phyloP scores from a whole-genome alignment of 2,797 vertebrate species.

The Sphaeramia orbicularis region DNA sequence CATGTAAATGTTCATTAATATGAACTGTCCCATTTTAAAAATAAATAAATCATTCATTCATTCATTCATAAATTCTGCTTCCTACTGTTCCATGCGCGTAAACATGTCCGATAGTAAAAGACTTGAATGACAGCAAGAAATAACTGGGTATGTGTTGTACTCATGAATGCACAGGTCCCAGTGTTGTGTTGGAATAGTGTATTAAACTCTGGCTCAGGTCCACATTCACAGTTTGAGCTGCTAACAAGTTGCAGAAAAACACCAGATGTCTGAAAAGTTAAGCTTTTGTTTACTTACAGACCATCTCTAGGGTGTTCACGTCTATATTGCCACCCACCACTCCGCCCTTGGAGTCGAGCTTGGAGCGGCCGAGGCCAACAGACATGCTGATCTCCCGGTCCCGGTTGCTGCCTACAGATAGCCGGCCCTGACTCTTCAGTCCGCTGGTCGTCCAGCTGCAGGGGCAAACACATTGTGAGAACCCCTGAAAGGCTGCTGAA shows the following conservation, averaged over 20 bases:
- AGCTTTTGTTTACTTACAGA: conserved; percentile 90
- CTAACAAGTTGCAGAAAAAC: conserved; percentile 46
- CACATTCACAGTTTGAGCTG: conserved; percentile 18
- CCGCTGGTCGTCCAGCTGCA: conserved; percentile 98
- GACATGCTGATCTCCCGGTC: conserved; percentile 99
- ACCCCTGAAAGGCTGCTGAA: conserved; percentile 39
- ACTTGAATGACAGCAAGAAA: background rate
- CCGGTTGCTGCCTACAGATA: conserved; percentile 97
- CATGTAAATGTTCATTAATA: too few species aligned
- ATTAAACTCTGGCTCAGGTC: conserved; percentile 28
- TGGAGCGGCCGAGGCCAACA: conserved; percentile 96
- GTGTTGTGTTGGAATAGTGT: conserved; percentile 14
- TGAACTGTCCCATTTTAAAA: too few species aligned
- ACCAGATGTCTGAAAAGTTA: conserved; percentile 27
- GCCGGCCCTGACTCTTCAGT: conserved; percentile 97
- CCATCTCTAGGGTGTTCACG: conserved; percentile 99
- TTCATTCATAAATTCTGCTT: background rate
- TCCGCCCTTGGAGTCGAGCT: conserved; percentile 97
- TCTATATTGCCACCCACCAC: conserved; percentile 99
- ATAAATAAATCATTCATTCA: background rate
- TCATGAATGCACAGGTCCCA: conserved; percentile 1
- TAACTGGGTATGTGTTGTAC: background rate
- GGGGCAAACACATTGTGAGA: conserved; percentile 47
- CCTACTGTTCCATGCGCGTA: background rate
- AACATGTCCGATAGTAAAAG: background rate